Percentiles rank a stretch among this genome's conserved stretches.
Conservation (phyloP, 1,140 invertebrate genomes). For the Arion vulgaris region DNA sequence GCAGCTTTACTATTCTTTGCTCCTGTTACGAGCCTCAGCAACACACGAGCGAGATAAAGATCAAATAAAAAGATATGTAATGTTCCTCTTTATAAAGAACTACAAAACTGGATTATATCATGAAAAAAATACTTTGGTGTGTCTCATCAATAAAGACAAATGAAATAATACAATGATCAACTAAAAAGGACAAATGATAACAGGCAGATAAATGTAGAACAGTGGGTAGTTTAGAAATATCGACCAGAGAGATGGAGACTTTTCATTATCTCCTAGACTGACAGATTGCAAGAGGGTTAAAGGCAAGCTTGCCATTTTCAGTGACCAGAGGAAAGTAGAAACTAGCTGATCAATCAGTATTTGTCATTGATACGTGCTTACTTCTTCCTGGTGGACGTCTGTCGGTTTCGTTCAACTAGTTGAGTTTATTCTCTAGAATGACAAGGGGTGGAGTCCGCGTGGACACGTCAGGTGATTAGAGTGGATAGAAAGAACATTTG, state of each 20-base stretch:
- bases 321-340: slow-evolving; percentile 9
- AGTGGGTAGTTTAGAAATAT: not conserved
- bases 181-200: not conserved
- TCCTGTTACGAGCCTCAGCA: too few relatives aligned
- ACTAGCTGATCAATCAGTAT: slow-evolving; percentile 12
- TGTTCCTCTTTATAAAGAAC: too few relatives aligned
- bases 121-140: too few relatives aligned
- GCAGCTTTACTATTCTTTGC: too few relatives aligned
- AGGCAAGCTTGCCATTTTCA: slow-evolving; percentile 10
- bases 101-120: too few relatives aligned
- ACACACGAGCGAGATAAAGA: too few relatives aligned
- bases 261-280: slow-evolving; percentile 14
- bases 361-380: not conserved
- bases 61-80: too few relatives aligned
- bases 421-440: not conserved
- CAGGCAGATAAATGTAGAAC: not conserved
- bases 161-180: slow-evolving; percentile 9
- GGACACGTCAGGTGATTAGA: not conserved
- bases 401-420: not conserved
- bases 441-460: not conserved
- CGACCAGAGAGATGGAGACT: not conserved
- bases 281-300: slow-evolving; percentile 11
- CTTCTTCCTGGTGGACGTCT: not conserved
- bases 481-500: not conserved
- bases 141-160: too few relatives aligned